These are phyloP conservation scores for Tretioscincus oriximinensis DNA, from an alignment of 2,113 vertebrate species.

Conservation along the genomic window DNA sequence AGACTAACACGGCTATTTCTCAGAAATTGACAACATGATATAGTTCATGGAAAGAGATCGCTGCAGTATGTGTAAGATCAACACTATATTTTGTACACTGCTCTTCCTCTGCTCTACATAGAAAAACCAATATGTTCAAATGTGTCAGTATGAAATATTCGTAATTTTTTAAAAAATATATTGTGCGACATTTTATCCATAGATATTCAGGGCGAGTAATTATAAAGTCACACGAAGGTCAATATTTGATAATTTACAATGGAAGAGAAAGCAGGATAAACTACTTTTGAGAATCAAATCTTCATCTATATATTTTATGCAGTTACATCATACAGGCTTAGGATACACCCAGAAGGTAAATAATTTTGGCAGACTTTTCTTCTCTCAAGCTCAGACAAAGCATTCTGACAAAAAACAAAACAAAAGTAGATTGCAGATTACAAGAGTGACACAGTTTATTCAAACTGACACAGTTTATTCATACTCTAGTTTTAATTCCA, in stretches of 20 bases:
- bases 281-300: not conserved
- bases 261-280: not conserved
- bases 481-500: not conserved
- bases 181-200: slow-evolving; percentile 13
- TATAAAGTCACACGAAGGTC: slow-evolving; percentile 13
- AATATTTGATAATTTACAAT: slow-evolving; percentile 11
- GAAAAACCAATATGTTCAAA: slow-evolving; percentile 18
- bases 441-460: not conserved
- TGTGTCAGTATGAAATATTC: slow-evolving; percentile 30
- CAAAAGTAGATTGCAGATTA: not conserved
- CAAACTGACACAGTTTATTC: not conserved
- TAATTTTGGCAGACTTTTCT: slow-evolving; percentile 4
- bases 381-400: not conserved
- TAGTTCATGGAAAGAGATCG: not conserved
- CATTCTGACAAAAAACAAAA: not conserved
- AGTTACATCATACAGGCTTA: not conserved
- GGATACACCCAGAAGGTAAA: not conserved
- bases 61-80: not conserved
- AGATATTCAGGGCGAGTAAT: slow-evolving; percentile 9
- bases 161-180: slow-evolving; percentile 7
- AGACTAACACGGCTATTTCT: too few species aligned
- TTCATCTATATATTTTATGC: not conserved
- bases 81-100: not conserved
- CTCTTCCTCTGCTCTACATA: slow-evolving; percentile 8
- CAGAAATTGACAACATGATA: too few species aligned